Conservation (phyloP, 2,113 vertebrate genomes). For the Turdus rufiventris region DNA sequence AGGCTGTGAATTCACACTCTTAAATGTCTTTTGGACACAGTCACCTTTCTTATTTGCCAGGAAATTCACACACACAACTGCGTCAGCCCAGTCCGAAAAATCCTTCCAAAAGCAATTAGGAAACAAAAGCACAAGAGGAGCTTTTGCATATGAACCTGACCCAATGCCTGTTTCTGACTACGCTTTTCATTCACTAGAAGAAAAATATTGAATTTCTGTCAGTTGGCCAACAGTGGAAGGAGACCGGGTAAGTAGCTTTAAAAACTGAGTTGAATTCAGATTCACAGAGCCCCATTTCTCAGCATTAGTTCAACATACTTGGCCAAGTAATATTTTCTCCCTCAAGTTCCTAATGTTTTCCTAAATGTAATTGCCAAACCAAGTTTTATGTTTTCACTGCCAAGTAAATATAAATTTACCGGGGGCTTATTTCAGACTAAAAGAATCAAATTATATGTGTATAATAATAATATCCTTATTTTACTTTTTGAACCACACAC, state of each 20-base stretch:
- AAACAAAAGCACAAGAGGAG: slow-evolving; percentile 47
- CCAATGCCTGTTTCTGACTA: slow-evolving; percentile 40
- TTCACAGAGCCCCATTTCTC: slow-evolving; percentile 39
- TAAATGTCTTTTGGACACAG: slow-evolving; percentile 71
- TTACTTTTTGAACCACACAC: slow-evolving; percentile 2
- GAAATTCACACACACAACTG: slow-evolving; percentile 66
- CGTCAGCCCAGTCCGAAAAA: slow-evolving; percentile 34
- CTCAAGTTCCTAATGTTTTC: slow-evolving; percentile 31
- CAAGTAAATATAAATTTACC: slow-evolving; percentile 35
- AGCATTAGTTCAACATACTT: background rate
- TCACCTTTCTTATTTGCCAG: slow-evolving; percentile 65
- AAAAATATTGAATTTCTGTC: slow-evolving; percentile 53
- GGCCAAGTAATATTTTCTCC: background rate
- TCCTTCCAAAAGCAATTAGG: slow-evolving; percentile 56
- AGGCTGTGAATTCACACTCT: slow-evolving; percentile 61
- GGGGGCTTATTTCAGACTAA: slow-evolving; percentile 13
- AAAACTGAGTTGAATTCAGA: slow-evolving; percentile 41
- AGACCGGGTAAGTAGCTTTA: background rate
- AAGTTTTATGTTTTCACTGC: slow-evolving; percentile 20
- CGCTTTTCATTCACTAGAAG: slow-evolving; percentile 45
- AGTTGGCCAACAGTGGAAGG: background rate
- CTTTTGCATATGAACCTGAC: slow-evolving; percentile 47
- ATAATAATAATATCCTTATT: background rate
- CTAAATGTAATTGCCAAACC: slow-evolving; percentile 53
- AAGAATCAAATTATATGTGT: slow-evolving; percentile 7